phyloP scores from a whole-genome alignment of 2,113 vertebrate genomes.

The Neofelis nebulosa region DNA sequence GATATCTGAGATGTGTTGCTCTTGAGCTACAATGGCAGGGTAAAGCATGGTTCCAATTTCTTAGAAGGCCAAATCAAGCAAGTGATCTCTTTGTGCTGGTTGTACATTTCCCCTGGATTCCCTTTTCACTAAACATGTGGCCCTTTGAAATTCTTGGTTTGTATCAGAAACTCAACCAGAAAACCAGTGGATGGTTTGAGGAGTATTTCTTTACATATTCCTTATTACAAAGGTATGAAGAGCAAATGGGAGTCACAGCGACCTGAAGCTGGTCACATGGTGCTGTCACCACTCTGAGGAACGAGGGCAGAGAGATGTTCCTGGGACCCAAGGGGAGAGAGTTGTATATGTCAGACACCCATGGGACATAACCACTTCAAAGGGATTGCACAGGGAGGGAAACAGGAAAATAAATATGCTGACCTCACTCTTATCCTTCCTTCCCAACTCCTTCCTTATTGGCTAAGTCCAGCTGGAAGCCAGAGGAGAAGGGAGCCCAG shows the following conservation, averaged over 20 bases:
- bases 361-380: background rate
- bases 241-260: background rate
- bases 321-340: background rate
- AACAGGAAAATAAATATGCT: background rate
- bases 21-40: background rate
- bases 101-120: background rate
- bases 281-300: background rate
- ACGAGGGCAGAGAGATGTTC: background rate
- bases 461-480: background rate
- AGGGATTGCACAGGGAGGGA: background rate
- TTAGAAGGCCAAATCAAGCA: background rate
- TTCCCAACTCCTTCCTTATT: background rate
- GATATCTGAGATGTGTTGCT: background rate
- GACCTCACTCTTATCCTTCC: background rate
- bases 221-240: background rate
- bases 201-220: background rate
- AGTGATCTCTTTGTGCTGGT: background rate
- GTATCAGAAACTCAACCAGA: background rate
- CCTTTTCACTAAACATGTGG: background rate
- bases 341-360: background rate
- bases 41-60: background rate
- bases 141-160: background rate
- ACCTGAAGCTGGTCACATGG: background rate
- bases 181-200: background rate
- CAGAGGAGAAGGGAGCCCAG: background rate